These are phyloP conservation scores for Casuarius casuarius DNA, from an alignment of 2,113 vertebrate genomes.

Conservation along the genomic window DNA sequence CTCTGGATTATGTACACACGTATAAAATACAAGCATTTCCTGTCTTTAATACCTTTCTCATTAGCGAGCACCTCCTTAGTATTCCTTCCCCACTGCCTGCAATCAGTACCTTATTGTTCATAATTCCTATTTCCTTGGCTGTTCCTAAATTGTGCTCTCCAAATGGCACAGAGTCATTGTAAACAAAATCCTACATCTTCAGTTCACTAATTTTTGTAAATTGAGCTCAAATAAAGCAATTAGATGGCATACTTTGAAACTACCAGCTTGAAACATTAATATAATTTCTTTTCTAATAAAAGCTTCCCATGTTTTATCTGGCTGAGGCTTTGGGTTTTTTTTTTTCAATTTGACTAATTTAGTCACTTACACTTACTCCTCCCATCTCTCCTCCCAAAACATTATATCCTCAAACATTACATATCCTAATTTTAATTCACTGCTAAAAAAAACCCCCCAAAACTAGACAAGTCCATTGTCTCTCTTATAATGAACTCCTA, in stretches of 20 bases:
- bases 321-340: background rate
- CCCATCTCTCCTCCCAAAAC: background rate
- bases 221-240: conserved; percentile 59
- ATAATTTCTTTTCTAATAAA: conserved; percentile 64
- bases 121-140: conserved; percentile 66
- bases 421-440: background rate
- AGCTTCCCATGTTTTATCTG: conserved; percentile 32
- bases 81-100: conserved; percentile 61
- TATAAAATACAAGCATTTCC: conserved; percentile 59
- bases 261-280: conserved; percentile 62
- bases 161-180: conserved; percentile 60
- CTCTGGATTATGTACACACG: conserved; percentile 47
- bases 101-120: conserved; percentile 70
- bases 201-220: conserved; percentile 65
- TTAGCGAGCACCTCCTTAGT: conserved; percentile 51
- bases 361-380: background rate
- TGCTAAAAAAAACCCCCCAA: background rate
- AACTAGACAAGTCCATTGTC: background rate
- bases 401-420: background rate
- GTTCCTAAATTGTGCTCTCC: conserved; percentile 58
- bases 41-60: conserved; percentile 61
- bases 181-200: conserved; percentile 69
- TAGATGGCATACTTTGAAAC: conserved; percentile 56
- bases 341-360: background rate
- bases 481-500: background rate